Conservation (phyloP, 2,888 invertebrate genomes). For the Smittia aterrima region DNA sequence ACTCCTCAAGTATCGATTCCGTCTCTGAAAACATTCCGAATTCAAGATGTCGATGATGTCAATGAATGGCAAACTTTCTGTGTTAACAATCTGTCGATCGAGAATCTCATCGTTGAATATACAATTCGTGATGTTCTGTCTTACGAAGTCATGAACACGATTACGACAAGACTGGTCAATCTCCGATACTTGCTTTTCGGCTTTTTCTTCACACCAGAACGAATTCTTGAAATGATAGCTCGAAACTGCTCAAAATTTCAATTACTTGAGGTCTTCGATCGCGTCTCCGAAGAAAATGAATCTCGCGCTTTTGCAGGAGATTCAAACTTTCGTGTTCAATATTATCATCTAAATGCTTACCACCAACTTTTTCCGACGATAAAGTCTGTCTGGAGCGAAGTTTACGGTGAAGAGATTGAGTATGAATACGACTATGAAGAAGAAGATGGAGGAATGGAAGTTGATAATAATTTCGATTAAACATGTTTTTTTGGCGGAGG, state of each 20-base stretch:
- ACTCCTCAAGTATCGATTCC: neutral
- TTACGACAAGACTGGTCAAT: neutral
- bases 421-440: neutral
- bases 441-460: too few relatives aligned
- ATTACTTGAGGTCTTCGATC: neutral
- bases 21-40: slow-evolving; percentile 1
- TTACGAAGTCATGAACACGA: neutral
- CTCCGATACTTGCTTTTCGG: neutral
- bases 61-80: neutral
- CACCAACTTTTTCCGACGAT: neutral
- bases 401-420: neutral
- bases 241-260: neutral
- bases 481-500: too few relatives aligned
- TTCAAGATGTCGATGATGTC: neutral
- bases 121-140: too few relatives aligned
- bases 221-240: neutral
- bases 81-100: neutral
- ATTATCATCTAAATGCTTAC: neutral
- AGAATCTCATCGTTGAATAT: neutral
- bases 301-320: neutral
- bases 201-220: neutral
- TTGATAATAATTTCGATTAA: too few relatives aligned
- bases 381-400: neutral
- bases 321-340: neutral
- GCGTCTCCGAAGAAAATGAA: neutral